Percentiles rank a stretch among this genome's conserved stretches.
These are phyloP conservation scores for Steinernema hermaphroditum DNA, from an alignment of 2,888 invertebrate species.

Conservation along the genomic window DNA sequence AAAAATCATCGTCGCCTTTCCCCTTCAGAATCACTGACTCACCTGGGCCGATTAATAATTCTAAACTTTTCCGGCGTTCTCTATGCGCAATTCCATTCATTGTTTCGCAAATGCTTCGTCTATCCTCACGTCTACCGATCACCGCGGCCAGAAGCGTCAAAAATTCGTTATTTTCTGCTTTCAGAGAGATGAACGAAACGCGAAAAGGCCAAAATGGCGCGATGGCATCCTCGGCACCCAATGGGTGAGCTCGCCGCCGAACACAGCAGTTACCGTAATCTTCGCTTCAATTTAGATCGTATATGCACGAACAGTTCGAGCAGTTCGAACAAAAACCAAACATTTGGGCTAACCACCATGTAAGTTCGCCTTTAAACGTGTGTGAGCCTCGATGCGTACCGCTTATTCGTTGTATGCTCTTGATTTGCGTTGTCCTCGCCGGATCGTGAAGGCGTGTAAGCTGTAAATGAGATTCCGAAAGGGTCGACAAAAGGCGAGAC, in stretches of 20 bases:
- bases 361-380: slow-evolving; percentile 1
- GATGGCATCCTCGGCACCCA: slow-evolving; percentile 10
- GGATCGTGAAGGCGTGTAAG: not conserved
- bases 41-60: slow-evolving; percentile 16
- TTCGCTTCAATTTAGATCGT: not conserved
- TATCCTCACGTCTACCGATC: not conserved
- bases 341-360: slow-evolving; percentile 22
- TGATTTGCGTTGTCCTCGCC: not conserved
- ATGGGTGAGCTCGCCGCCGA: not conserved
- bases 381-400: no score
- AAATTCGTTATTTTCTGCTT: not conserved
- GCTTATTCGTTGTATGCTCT: no score
- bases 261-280: slow-evolving; percentile 7
- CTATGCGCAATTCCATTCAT: slow-evolving; percentile 12
- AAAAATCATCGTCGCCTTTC: not conserved
- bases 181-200: slow-evolving; percentile 18
- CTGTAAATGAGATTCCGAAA: slow-evolving; percentile 7
- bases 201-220: slow-evolving; percentile 17
- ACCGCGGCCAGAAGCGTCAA: not conserved
- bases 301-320: slow-evolving; percentile 3
- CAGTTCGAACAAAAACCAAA: slow-evolving; percentile 20
- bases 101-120: slow-evolving; percentile 12
- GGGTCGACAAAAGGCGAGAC: not conserved
- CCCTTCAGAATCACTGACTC: slow-evolving; percentile 8
- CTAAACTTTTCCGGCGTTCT: slow-evolving; percentile 22